Conservation (phyloP, 1,140 invertebrate species). For the Trichonephila clavipes region DNA sequence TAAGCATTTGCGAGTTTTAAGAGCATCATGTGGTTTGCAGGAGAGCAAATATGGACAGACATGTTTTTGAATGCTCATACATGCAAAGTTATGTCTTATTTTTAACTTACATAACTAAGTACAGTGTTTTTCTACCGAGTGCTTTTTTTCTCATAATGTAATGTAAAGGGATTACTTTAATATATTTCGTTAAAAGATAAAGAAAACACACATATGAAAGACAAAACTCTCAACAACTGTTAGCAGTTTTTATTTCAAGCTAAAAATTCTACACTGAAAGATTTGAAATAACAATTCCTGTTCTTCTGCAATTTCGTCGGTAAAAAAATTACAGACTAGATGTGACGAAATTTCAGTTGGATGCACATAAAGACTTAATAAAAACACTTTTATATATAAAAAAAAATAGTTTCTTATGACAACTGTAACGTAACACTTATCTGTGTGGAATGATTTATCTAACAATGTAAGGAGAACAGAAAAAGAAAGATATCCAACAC, state of each 20-base stretch:
- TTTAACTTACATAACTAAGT: too few relatives aligned
- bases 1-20: too few relatives aligned
- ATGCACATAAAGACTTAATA: neutral
- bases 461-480: too few relatives aligned
- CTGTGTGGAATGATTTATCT: neutral
- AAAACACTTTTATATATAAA: neutral
- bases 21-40: too few relatives aligned
- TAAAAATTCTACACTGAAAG: neutral
- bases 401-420: neutral
- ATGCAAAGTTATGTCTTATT: too few relatives aligned
- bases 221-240: neutral
- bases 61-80: too few relatives aligned
- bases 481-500: too few relatives aligned
- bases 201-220: neutral
- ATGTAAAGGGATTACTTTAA: too few relatives aligned
- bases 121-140: too few relatives aligned
- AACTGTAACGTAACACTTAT: neutral
- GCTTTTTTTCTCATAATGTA: too few relatives aligned
- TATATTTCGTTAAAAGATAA: too few relatives aligned
- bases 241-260: constrained; percentile 55
- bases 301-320: constrained; percentile 45
- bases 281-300: neutral
- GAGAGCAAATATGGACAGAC: too few relatives aligned
- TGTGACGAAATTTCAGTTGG: constrained; percentile 50
- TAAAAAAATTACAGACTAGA: constrained; percentile 69